These are phyloP conservation scores for Desoria tigrina DNA, from an alignment of 2,888 invertebrate species.

Conservation along the genomic window DNA sequence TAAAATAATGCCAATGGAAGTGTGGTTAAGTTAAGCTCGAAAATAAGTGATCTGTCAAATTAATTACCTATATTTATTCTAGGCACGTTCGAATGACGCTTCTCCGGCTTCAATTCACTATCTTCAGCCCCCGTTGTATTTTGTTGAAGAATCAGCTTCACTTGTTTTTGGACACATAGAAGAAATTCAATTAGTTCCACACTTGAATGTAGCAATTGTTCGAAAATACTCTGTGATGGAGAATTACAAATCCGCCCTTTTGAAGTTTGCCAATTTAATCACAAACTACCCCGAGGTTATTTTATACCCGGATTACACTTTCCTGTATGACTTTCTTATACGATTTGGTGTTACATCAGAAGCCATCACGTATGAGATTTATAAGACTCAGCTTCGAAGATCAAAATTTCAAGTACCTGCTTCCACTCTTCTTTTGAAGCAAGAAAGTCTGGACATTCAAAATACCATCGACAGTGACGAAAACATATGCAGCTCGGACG, in stretches of 20 bases:
- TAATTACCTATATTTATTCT: no score
- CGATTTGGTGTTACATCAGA: slow-evolving; percentile 35
- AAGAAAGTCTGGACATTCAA: background rate
- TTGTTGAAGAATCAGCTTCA: no score
- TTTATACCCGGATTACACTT: slow-evolving; percentile 30
- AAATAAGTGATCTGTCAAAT: background rate
- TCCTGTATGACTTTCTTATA: slow-evolving; percentile 38
- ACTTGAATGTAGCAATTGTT: slow-evolving; percentile 17
- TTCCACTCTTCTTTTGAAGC: slow-evolving; percentile 32
- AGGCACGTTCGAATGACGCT: no score
- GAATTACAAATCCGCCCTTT: slow-evolving; percentile 28
- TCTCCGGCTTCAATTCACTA: slow-evolving; percentile 18
- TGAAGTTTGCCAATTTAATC: slow-evolving; percentile 32
- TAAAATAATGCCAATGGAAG: no score
- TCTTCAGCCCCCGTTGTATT: slow-evolving; percentile 22
- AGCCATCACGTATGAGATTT: slow-evolving; percentile 34
- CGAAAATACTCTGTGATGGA: slow-evolving; percentile 31
- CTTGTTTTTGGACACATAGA: slow-evolving; percentile 33
- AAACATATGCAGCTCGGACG: no score
- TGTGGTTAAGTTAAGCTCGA: background rate
- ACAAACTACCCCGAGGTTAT: slow-evolving; percentile 33
- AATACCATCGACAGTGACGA: no score
- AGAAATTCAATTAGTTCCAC: slow-evolving; percentile 20
- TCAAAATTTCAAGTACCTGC: slow-evolving; percentile 29
- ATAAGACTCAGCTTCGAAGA: slow-evolving; percentile 34